Evolutionary conservation across 2,888 invertebrate species (phyloP), one percentile per base, ranked within the genome.

Genomic region (Caenorhabditis sp.): DNA sequence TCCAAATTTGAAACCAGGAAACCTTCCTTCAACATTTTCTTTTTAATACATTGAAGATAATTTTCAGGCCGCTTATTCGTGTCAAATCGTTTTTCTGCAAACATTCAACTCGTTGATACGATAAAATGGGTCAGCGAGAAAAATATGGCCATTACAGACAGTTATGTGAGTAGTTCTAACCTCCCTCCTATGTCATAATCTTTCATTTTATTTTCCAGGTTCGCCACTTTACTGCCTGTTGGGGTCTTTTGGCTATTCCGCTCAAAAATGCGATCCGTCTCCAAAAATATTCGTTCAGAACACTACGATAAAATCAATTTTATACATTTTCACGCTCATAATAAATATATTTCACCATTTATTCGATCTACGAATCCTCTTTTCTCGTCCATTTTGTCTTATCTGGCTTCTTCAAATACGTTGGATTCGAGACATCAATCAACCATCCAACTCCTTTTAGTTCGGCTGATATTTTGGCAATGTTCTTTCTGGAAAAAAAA

Each of bases 391-490:
- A 63, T 38, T 58, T 62, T 59, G 72, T 72, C 58, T 76, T 68
- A 52, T 80, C 80, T 25, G 78, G 76, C n/a, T 59, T 71, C 43
- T 75, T 78, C 68, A 80, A 52, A 20, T 75, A 67, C 12, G 53
- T 31, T 14, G 83, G 82, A 63, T 75, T 78, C 17, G 73, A 70
- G 14, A 77, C 74, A 12, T 72, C 63, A 20, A 76, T 64, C 53
- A 70, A 66, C 82, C 82, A 84, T 20, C 77, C 73, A 43, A 84
- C 57, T 17, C 52, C 25, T 58, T 84, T 84, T 54, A 84, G 60
- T 56, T 79, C 70, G n/a, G 43, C 66, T 20, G 65, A 56, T 31
- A 82, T 26, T 5, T 66, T 50, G 12, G 70, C 53, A n/a, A 84
- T 49, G 25, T 66, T 69, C 52, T 63, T 67, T 70, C 72, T 72